phyloP scores from a whole-genome alignment of 2,113 vertebrate genomes.

The Morone saxatilis region DNA sequence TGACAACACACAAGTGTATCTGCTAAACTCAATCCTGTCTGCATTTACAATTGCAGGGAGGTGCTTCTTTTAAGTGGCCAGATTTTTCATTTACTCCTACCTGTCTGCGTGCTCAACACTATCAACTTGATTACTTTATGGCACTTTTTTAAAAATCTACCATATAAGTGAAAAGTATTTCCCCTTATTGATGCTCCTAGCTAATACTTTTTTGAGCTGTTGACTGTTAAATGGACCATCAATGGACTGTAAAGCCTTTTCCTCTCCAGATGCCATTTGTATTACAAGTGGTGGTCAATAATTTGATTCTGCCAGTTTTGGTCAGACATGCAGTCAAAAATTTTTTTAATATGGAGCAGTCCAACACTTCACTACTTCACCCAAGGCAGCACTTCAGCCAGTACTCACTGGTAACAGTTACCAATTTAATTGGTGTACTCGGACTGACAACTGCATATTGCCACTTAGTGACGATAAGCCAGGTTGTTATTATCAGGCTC shows the following conservation, averaged over 20 bases:
- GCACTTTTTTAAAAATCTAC: background rate
- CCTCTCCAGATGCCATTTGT: constrained; percentile 2
- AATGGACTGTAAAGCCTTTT: constrained; percentile 14
- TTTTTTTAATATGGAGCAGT: constrained; percentile 1
- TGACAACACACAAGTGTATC: background rate
- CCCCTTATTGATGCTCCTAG: background rate
- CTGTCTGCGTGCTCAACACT: background rate
- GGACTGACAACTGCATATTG: background rate
- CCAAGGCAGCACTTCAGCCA: background rate
- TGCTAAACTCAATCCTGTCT: background rate
- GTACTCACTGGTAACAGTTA: background rate
- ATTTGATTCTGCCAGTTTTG: constrained; percentile 21
- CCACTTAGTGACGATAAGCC: background rate
- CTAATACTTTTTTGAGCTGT: background rate
- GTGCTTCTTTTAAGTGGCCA: background rate
- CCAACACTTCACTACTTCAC: background rate
- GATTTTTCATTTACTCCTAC: background rate
- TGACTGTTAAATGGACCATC: background rate
- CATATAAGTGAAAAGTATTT: background rate
- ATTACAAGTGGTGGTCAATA: constrained; percentile 12
- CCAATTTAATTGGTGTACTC: background rate
- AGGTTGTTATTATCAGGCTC: background rate
- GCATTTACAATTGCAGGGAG: background rate
- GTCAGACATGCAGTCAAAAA: constrained; percentile 20
- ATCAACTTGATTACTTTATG: background rate